Evolutionary conservation across 2,113 vertebrate species (phyloP).

Genomic region (Tachysurus fulvidraco): DNA sequence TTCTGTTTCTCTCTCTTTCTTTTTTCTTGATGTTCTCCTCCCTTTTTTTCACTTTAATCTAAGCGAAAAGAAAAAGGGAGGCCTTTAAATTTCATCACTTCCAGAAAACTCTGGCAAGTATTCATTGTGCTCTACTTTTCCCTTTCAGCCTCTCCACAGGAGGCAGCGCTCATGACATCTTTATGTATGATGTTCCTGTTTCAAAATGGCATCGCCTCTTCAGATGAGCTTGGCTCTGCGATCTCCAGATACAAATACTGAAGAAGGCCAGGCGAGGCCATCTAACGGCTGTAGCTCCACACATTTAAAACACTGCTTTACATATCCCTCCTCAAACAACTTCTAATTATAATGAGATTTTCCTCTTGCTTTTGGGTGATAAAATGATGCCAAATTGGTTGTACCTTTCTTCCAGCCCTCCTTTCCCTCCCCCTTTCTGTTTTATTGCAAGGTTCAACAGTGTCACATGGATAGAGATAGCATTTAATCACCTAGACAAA

Average conservation of each 20-base stretch:
- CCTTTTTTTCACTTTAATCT: conserved; percentile 74
- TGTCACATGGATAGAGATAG: conserved; percentile 64
- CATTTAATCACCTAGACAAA: conserved; percentile 76
- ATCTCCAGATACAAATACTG: conserved; percentile 80
- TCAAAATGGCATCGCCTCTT: conserved; percentile 84
- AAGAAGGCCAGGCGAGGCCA: conserved; percentile 55
- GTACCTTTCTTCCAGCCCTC: conserved; percentile 13
- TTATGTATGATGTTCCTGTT: conserved; percentile 82
- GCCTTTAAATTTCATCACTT: conserved; percentile 80
- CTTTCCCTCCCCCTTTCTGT: conserved; percentile 16
- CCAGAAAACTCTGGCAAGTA: conserved; percentile 74
- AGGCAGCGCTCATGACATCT: conserved; percentile 80
- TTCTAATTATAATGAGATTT: conserved; percentile 64
- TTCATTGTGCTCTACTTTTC: conserved; percentile 77
- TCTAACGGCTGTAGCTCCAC: conserved; percentile 45
- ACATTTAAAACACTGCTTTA: conserved; percentile 54
- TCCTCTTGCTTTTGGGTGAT: conserved; percentile 35
- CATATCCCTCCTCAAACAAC: conserved; percentile 54
- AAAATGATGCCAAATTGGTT: conserved; percentile 39
- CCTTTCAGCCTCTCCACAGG: conserved; percentile 80
- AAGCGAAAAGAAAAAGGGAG: conserved; percentile 72
- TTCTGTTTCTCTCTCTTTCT: conserved; percentile 49
- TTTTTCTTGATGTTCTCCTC: conserved; percentile 43
- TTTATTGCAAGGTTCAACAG: conserved; percentile 62
- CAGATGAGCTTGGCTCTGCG: conserved; percentile 79